phyloP scores from a whole-genome alignment of 2,113 vertebrate genomes.

The Microtus montanus region DNA sequence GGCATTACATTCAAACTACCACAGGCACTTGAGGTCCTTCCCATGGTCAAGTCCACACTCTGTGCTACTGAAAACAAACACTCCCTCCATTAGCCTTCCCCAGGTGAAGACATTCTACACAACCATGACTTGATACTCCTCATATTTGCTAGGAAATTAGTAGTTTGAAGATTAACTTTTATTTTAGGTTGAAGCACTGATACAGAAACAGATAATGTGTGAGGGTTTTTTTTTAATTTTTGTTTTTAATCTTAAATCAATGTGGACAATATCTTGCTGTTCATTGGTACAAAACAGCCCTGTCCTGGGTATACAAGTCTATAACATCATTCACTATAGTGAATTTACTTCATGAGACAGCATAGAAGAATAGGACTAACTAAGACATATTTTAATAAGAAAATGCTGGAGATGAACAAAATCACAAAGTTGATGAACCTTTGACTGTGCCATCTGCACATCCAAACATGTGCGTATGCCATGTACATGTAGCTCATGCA shows the following conservation, averaged over 20 bases:
- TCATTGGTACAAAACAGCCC: slow-evolving; percentile 68
- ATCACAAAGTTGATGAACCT: slow-evolving; percentile 53
- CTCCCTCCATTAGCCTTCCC: neutral
- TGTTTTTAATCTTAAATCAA: slow-evolving; percentile 56
- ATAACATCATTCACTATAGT: slow-evolving; percentile 67
- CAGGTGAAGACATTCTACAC: neutral
- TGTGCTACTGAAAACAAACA: neutral
- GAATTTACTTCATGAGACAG: slow-evolving; percentile 67
- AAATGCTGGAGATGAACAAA: slow-evolving; percentile 60
- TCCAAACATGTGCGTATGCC: slow-evolving; percentile 64
- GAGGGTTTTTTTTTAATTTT: neutral
- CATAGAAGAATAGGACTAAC: slow-evolving; percentile 75
- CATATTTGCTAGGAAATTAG: neutral
- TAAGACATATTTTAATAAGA: slow-evolving; percentile 72
- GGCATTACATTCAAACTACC: neutral
- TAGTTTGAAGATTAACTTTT: slow-evolving; percentile 32
- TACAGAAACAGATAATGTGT: slow-evolving; percentile 33
- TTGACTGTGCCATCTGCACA: slow-evolving; percentile 65
- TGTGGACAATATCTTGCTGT: slow-evolving; percentile 57
- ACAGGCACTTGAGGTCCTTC: neutral
- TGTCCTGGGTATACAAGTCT: slow-evolving; percentile 65
- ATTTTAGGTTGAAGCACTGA: slow-evolving; percentile 48
- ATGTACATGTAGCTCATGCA: neutral
- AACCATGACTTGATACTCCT: neutral
- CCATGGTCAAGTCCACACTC: neutral